Evolutionary conservation across 2,888 invertebrate species (phyloP), one percentile per base, ranked within the genome.

Genomic region (Thera britannica): DNA sequence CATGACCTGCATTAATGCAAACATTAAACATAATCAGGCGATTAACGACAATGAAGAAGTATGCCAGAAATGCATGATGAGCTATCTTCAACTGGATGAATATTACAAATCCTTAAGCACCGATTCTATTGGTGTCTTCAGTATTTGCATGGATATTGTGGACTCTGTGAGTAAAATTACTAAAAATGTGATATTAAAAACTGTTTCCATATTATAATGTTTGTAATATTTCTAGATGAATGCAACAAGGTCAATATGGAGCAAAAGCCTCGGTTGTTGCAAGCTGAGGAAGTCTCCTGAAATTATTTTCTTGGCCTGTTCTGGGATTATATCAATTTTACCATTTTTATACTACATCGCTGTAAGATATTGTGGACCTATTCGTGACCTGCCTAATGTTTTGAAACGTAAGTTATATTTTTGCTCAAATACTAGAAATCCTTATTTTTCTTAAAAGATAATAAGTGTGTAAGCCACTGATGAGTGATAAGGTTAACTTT

Each of bases 141-240:
- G 92, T 70, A 90, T 96, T 68, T 96, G 96, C 77, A 95, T 96
- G 95, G 96, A 96, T 82, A 93, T 96, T 74, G 95, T 96, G 1
- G 96, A 96, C 86, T 88, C 95, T 74, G 96, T 96, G 87, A 92
- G 93, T 89, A 70, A 55, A 62, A 51, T 44, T 34, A 38, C 38
- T 23, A 38, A 38, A 38, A 38, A 3, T 38, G 38, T 23, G 23
- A 23, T 38, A 38, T 38, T 5, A 38, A 5, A 6, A 6, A 38
- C 38, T 38, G 3, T 38, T 6, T 38, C 38, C 4, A 1, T 1
- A 38, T 38, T 9, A n/a, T n/a, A 41, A 44, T 52, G 2, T 51
- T 11, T 54, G 35, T 36, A 12, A 44, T 41, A 49, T 68, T 70
- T 93, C 60, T 81, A 96, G 96, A 95, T 96, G 95, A 96, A 96